Base-by-base conservation (phyloP, 92 coral and sea anemone species). In the Plumapathes pennacea region DNA sequence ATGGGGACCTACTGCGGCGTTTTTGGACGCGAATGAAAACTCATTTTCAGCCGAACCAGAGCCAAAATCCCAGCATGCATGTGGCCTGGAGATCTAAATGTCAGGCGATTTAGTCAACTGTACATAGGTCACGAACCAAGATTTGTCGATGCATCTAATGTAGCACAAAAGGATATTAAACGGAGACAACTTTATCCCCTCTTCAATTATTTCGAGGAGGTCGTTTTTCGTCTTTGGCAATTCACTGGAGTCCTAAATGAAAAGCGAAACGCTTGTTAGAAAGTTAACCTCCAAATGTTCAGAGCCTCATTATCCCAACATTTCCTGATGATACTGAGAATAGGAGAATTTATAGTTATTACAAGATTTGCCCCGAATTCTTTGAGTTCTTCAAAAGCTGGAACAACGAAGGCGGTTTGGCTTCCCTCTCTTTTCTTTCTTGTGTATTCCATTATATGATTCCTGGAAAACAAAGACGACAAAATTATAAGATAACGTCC, bases 321-420 rank as follows among this genome's bases (percentile, higher is more conserved):
- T n/a, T n/a, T n/a, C n/a, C n/a, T n/a, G n/a, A n/a, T n/a, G n/a
- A n/a, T n/a, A n/a, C n/a, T n/a, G 9, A 8, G 9, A n/a, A 34
- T 34, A n/a, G n/a, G n/a, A 34, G n/a, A 8, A 34, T 34, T 34
- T 34, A 34, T 19, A 20, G 24, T 4, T 10, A 4, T 23, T 22
- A 4, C 2, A 28, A 12, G 5, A 29, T 1, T 11, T 5, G 10
- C 5, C 11, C 5, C 4, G 8, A 9, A 3, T 45, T 14, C 22
- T n/a, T 24, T 7, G n/a, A n/a, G n/a, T n/a, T n/a, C 73, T 34
- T 66, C 73, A 29, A 66, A 66, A 10, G 73, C 73, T 17, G 73
- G 54, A 10, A 66, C 73, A 11, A 66, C 63, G 54, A 53, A 66
- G 5, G 73, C 63, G 11, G 39, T n/a, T n/a, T n/a, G n/a, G n/a